A percentile compares a stretch with the other conserved stretches of the same genome.
Conservation (phyloP, 2,797 vertebrate species). For the Menidia menidia region DNA sequence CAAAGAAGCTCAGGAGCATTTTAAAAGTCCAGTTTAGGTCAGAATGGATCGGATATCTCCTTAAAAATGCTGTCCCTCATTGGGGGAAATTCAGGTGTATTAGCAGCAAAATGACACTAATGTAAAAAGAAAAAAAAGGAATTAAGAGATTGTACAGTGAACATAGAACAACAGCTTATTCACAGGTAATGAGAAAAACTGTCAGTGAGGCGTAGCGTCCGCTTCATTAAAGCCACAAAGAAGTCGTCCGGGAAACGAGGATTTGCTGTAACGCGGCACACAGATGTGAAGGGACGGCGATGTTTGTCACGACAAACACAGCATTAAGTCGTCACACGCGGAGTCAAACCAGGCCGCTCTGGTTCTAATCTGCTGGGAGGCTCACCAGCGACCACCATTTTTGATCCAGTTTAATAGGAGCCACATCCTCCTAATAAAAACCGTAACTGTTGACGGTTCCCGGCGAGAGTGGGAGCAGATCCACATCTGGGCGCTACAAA, state of each 20-base stretch:
- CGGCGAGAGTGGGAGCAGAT: neutral
- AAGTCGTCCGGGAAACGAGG: slow-evolving; percentile 1
- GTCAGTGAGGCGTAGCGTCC: neutral
- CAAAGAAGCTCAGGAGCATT: too few relatives aligned
- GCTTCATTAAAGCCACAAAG: neutral
- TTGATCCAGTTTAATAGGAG: slow-evolving; percentile 12
- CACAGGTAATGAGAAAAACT: neutral
- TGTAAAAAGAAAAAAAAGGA: too few relatives aligned
- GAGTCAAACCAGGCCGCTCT: neutral
- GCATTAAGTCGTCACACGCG: neutral
- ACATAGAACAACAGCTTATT: too few relatives aligned
- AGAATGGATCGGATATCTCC: too few relatives aligned
- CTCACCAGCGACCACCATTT: slow-evolving; percentile 10
- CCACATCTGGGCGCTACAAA: neutral
- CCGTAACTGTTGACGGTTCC: slow-evolving; percentile 9
- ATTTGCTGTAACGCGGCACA: too few relatives aligned
- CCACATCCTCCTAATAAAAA: slow-evolving; percentile 48
- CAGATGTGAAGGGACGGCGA: too few relatives aligned
- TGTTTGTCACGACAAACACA: neutral
- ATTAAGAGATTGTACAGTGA: too few relatives aligned
- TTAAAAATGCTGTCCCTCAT: too few relatives aligned
- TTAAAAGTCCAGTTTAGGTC: too few relatives aligned
- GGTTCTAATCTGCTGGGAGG: slow-evolving; percentile 1
- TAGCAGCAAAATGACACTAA: too few relatives aligned
- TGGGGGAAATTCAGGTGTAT: too few relatives aligned